Conservation (phyloP, 1,140 invertebrate species). For the Microvelia longipes region DNA sequence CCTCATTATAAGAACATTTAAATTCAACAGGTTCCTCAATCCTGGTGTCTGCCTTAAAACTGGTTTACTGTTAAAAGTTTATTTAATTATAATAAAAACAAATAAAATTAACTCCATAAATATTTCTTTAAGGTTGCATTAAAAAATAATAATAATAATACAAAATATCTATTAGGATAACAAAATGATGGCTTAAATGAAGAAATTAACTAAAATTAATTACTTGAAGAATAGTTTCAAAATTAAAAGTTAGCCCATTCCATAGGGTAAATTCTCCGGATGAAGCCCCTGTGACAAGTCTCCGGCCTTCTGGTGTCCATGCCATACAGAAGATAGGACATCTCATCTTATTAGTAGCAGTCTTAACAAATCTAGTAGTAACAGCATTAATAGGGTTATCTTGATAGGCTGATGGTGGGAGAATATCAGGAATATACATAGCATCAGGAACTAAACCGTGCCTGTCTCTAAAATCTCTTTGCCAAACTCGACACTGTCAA, state of each 20-base stretch:
- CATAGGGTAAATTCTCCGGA: conserved; percentile 98
- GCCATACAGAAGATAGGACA: conserved; percentile 97
- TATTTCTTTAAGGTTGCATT: too few relatives aligned
- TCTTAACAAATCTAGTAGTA: conserved; percentile 90
- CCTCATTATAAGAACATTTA: too few relatives aligned
- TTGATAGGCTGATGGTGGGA: conserved; percentile 74
- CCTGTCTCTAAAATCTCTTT: conserved; percentile 74
- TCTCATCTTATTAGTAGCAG: conserved; percentile 98
- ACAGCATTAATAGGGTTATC: conserved; percentile 96
- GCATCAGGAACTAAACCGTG: conserved; percentile 78
- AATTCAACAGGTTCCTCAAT: too few relatives aligned
- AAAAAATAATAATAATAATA: too few relatives aligned
- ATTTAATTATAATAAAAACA: too few relatives aligned
- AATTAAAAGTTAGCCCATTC: conserved; percentile 99
- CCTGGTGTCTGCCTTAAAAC: too few relatives aligned
- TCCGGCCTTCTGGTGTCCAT: conserved; percentile 96
- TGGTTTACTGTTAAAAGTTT: too few relatives aligned
- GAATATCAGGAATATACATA: conserved; percentile 71
- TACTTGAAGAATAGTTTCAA: conserved; percentile 98
- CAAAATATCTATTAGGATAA: too few relatives aligned
- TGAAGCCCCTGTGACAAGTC: conserved; percentile 94
- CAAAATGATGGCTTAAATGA: too few relatives aligned
- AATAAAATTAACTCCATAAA: too few relatives aligned
- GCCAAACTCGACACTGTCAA: conserved; percentile 75
- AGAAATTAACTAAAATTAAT: too few relatives aligned